phyloP scores from a whole-genome alignment of 2,113 vertebrate genomes.

The Zingel zingel region DNA sequence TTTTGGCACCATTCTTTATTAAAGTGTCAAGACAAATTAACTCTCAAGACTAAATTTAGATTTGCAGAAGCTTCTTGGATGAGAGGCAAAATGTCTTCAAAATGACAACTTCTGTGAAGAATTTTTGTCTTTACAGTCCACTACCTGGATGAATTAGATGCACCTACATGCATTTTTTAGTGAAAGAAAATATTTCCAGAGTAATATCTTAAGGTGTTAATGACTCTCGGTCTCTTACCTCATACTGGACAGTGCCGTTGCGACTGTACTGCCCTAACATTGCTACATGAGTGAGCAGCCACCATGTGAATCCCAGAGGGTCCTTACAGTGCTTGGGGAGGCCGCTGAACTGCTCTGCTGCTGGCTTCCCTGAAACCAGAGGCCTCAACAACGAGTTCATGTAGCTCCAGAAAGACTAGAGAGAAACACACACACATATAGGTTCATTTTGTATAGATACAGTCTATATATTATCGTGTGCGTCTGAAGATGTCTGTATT shows the following conservation, averaged over 20 bases:
- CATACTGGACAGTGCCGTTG: conserved; percentile 86
- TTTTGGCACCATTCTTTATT: conserved; percentile 2
- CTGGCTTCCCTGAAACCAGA: conserved; percentile 70
- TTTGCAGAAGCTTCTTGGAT: background rate
- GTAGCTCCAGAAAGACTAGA: conserved; percentile 92
- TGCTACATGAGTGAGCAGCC: conserved; percentile 91
- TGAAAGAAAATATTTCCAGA: background rate
- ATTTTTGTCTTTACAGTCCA: background rate
- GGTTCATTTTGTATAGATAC: background rate
- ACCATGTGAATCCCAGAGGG: conserved; percentile 93
- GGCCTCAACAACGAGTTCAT: conserved; percentile 87
- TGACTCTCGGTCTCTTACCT: conserved; percentile 79
- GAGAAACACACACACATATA: conserved; percentile 10
- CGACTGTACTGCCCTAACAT: conserved; percentile 88
- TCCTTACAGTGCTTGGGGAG: conserved; percentile 89
- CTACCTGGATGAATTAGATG: background rate
- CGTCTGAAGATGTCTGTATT: conserved; percentile 8
- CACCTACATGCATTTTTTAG: background rate
- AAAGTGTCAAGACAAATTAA: conserved; percentile 10
- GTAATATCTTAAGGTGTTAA: background rate
- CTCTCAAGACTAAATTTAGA: conserved; percentile 1
- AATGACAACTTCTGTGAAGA: background rate
- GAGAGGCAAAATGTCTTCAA: conserved; percentile 1
- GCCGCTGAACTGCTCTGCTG: conserved; percentile 61
- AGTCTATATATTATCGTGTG: background rate